These are phyloP conservation scores for Zaprionus vittiger DNA, from an alignment of 1,140 invertebrate genomes.

Conservation along the genomic window DNA sequence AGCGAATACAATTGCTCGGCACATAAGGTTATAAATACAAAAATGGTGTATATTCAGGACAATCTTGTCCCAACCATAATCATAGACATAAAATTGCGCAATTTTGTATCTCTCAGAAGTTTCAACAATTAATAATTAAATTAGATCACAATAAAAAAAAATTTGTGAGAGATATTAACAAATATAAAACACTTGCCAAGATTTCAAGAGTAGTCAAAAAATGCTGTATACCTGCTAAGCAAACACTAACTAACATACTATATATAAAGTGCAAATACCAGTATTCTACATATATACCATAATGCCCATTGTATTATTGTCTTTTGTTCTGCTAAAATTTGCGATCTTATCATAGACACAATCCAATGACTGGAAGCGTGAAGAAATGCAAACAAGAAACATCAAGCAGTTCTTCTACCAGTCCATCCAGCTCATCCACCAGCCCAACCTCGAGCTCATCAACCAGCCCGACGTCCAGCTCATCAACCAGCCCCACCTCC, in stretches of 20 bases:
- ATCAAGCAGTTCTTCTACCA: neutral
- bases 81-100: too few relatives aligned
- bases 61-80: too few relatives aligned
- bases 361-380: neutral
- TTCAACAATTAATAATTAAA: neutral
- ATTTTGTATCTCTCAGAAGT: neutral
- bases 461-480: too few relatives aligned
- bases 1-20: neutral
- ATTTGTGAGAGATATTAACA: neutral
- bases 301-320: neutral
- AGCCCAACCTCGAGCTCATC: too few relatives aligned
- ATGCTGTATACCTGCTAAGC: neutral
- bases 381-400: neutral
- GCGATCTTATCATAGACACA: neutral
- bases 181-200: constrained; percentile 1
- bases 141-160: neutral
- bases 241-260: neutral
- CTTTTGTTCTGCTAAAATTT: neutral
- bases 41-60: too few relatives aligned
- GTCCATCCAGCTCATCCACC: too few relatives aligned
- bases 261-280: neutral
- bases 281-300: neutral
- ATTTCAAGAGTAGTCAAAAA: neutral
- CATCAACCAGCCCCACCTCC: too few relatives aligned
- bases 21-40: neutral